A percentile compares a stretch with the other conserved stretches of the same genome.
phyloP scores from a whole-genome alignment of 2,113 vertebrate species.

The Porphyrio hochstetteri region DNA sequence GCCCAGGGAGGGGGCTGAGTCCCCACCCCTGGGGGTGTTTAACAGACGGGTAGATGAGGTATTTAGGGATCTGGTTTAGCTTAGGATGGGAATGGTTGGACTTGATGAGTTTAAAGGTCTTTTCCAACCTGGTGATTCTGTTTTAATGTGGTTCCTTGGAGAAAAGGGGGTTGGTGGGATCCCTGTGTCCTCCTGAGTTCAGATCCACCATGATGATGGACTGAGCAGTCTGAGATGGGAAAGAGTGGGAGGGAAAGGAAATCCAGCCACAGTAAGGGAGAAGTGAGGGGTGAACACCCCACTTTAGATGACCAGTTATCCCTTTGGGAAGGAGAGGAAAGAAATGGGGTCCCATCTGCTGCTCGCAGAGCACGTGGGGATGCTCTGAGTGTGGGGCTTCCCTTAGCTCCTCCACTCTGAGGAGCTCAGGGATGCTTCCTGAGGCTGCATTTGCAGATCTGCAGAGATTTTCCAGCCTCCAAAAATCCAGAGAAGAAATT shows the following conservation, averaged over 20 bases:
- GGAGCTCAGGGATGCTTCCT: background rate
- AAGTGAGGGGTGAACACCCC: accelerated
- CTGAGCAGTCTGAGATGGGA: background rate
- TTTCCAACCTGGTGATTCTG: background rate
- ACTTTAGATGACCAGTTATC: accelerated
- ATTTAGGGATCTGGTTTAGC: too few species aligned
- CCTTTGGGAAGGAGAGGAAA: background rate
- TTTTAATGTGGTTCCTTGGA: background rate
- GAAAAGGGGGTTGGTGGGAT: background rate
- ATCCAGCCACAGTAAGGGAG: background rate
- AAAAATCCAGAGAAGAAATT: background rate
- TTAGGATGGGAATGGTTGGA: too few species aligned
- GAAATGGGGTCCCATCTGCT: background rate
- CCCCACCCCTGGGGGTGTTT: too few species aligned
- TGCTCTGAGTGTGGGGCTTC: background rate
- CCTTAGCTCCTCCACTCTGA: background rate
- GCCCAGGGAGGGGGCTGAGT: too few species aligned
- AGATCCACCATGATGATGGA: background rate
- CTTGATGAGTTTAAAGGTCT: too few species aligned
- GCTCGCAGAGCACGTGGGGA: accelerated
- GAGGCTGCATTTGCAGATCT: background rate
- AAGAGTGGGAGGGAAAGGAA: background rate
- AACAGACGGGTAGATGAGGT: too few species aligned
- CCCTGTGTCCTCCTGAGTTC: accelerated
- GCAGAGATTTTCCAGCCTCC: background rate